A percentile compares a stretch with the other conserved stretches of the same genome.
Conservation (phyloP, 2,797 vertebrate species). For the Manis javanica region DNA sequence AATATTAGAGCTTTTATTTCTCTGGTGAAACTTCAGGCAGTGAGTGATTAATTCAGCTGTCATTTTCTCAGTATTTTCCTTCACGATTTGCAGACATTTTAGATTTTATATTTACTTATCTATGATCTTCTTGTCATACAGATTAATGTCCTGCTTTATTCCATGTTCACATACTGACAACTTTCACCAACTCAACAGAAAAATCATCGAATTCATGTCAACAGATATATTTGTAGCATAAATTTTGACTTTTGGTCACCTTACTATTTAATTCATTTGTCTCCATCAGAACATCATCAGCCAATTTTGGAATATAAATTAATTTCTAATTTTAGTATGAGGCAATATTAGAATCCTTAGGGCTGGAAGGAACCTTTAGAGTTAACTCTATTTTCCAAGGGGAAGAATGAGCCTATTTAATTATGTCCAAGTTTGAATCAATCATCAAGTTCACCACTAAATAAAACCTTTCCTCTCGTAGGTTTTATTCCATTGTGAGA, state of each 20-base stretch:
- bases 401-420: neutral
- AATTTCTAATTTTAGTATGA: constrained; percentile 6
- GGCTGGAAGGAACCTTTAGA: neutral
- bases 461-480: neutral
- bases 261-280: neutral
- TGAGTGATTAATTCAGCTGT: constrained; percentile 10
- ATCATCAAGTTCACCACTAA: neutral
- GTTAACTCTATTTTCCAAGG: constrained; percentile 32
- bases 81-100: neutral
- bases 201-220: constrained; percentile 23
- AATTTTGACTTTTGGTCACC: constrained; percentile 14
- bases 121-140: neutral
- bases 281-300: neutral
- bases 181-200: neutral
- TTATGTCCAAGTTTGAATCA: neutral
- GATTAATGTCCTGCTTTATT: neutral
- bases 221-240: neutral
- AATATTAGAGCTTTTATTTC: neutral
- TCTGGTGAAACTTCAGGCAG: neutral
- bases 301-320: constrained; percentile 20
- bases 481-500: neutral
- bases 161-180: neutral
- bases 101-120: neutral
- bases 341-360: neutral
- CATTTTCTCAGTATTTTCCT: neutral